Evolutionary conservation across 2,888 invertebrate species (phyloP).

Genomic region (Epistrophella euchroma): DNA sequence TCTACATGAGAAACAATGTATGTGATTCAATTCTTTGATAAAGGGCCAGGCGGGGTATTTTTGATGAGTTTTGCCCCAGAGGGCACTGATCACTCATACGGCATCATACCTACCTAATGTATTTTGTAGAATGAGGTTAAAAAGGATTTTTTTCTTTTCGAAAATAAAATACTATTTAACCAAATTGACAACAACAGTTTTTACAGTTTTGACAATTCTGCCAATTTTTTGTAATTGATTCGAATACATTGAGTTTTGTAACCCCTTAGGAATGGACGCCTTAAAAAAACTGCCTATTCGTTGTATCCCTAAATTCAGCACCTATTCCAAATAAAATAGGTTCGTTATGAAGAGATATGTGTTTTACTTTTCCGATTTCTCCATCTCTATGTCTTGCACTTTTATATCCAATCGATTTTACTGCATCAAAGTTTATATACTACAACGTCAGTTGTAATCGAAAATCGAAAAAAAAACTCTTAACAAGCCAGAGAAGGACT

Average conservation of each 20-base stretch:
- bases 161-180: no score
- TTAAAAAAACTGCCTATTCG: background rate
- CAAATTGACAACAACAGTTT: no score
- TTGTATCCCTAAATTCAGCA: background rate
- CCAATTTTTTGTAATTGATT: background rate
- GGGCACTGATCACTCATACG: no score
- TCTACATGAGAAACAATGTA: no score
- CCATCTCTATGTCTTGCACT: slow-evolving; percentile 31
- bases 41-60: no score
- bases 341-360: slow-evolving; percentile 30
- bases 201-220: no score
- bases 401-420: slow-evolving; percentile 46
- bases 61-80: no score
- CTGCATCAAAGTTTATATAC: slow-evolving; percentile 50
- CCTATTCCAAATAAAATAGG: slow-evolving; percentile 42
- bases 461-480: slow-evolving; percentile 41
- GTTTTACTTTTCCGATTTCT: slow-evolving; percentile 52
- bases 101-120: no score
- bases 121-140: no score
- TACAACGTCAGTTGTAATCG: slow-evolving; percentile 60
- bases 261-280: background rate
- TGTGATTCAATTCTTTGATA: no score
- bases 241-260: background rate
- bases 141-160: no score
- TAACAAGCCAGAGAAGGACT: slow-evolving; percentile 50